These are phyloP conservation scores for Pluvialis apricaria DNA, from an alignment of 2,113 vertebrate genomes.

Conservation along the genomic window DNA sequence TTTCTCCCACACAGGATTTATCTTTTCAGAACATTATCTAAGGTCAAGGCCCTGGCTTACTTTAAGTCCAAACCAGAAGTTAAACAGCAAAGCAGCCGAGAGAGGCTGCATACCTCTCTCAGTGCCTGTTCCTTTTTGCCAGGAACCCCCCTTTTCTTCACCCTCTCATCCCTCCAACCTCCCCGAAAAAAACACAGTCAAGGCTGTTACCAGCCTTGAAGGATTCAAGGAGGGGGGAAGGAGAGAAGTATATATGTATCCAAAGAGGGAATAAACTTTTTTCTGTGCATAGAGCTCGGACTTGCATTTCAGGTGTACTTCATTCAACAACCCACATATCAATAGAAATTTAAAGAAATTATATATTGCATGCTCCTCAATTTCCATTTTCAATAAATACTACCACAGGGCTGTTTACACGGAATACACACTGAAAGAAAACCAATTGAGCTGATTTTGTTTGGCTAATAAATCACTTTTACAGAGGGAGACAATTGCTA, in stretches of 20 bases:
- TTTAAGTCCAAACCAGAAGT: not conserved
- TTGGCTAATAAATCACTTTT: not conserved
- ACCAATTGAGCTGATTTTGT: not conserved
- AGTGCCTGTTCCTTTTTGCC: not conserved
- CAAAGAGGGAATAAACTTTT: not conserved
- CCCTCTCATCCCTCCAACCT: accelerated
- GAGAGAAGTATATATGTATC: not conserved
- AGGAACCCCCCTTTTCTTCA: not conserved
- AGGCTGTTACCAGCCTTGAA: not conserved
- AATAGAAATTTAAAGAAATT: not conserved
- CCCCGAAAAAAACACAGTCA: not conserved
- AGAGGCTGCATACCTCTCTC: not conserved
- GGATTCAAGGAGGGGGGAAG: not conserved
- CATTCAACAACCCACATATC: not conserved
- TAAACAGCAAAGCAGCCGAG: not conserved
- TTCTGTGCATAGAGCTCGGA: not conserved
- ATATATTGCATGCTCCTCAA: not conserved
- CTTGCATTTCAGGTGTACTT: not conserved
- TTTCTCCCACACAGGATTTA: not conserved
- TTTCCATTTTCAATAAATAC: not conserved
- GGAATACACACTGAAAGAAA: not conserved
- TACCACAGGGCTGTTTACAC: not conserved
- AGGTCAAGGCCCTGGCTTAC: not conserved
- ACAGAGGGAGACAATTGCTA: not conserved
- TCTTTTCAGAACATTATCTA: not conserved